A percentile compares a stretch with the other conserved stretches of the same genome.
These are phyloP conservation scores for Nymphalis polychloros DNA, from an alignment of 2,888 invertebrate genomes.

Conservation along the genomic window DNA sequence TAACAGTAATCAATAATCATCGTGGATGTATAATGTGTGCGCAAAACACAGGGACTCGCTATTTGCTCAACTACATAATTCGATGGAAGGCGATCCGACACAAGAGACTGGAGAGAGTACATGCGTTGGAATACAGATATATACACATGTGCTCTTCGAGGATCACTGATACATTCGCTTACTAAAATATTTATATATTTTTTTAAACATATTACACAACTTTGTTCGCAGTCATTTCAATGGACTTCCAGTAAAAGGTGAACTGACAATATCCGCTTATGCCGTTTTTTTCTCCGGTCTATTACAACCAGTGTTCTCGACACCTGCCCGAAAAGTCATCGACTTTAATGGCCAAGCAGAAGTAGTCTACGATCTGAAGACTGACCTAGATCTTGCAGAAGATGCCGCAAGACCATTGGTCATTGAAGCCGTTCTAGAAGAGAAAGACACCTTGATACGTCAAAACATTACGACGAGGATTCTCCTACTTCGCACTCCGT, in stretches of 20 bases:
- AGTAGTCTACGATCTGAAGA: conserved; percentile 89
- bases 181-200: not conserved
- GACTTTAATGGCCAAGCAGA: conserved; percentile 84
- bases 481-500: conserved; percentile 82
- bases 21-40: too few species aligned
- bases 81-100: too few species aligned
- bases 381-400: conserved; percentile 86
- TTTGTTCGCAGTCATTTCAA: conserved; percentile 86
- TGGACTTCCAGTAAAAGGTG: conserved; percentile 93
- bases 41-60: too few species aligned
- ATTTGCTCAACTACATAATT: too few species aligned
- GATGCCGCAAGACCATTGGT: conserved; percentile 92
- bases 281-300: conserved; percentile 90
- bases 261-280: conserved; percentile 91
- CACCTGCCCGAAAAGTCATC: conserved; percentile 87
- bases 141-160: too few species aligned
- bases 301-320: conserved; percentile 89
- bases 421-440: conserved; percentile 94
- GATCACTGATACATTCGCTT: not conserved
- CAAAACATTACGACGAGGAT: conserved; percentile 87
- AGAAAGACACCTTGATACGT: conserved; percentile 91
- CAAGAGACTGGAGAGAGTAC: too few species aligned
- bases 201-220: not conserved
- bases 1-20: too few species aligned
- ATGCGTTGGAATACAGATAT: too few species aligned